Conservation (phyloP, 53 echinoderm and acorn worm species). For the Patiria pectinifera region DNA sequence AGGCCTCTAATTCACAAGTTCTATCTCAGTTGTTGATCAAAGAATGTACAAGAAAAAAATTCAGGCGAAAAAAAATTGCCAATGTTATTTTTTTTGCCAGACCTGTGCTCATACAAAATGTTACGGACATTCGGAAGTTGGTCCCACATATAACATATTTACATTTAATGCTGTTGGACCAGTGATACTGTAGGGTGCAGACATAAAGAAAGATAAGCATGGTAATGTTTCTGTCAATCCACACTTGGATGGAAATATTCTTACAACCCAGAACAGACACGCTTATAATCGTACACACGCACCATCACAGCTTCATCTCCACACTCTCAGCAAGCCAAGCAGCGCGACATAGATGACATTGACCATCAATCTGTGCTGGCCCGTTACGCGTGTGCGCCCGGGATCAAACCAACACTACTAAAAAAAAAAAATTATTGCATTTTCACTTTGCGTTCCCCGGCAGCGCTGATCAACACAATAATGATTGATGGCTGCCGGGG, state of each 20-base stretch:
- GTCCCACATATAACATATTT: not conserved
- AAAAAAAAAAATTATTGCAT: not conserved
- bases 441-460: not conserved
- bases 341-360: not conserved
- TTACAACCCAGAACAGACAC: not conserved
- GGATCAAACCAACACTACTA: not conserved
- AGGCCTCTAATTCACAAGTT: too few species aligned
- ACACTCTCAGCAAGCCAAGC: not conserved
- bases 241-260: not conserved
- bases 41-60: too few species aligned
- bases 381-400: not conserved
- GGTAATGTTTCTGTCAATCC: not conserved
- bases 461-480: constrained; percentile 1
- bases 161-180: not conserved
- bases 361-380: not conserved
- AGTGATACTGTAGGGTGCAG: too few species aligned
- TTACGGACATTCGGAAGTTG: not conserved
- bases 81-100: too few species aligned
- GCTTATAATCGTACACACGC: not conserved
- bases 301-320: not conserved
- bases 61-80: too few species aligned
- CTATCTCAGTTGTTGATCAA: too few species aligned
- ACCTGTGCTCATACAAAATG: not conserved
- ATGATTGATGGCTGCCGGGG: not conserved
- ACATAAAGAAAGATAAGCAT: not conserved